Base-by-base conservation (phyloP, 2,797 vertebrate genomes). In the Myotis planiceps region DNA sequence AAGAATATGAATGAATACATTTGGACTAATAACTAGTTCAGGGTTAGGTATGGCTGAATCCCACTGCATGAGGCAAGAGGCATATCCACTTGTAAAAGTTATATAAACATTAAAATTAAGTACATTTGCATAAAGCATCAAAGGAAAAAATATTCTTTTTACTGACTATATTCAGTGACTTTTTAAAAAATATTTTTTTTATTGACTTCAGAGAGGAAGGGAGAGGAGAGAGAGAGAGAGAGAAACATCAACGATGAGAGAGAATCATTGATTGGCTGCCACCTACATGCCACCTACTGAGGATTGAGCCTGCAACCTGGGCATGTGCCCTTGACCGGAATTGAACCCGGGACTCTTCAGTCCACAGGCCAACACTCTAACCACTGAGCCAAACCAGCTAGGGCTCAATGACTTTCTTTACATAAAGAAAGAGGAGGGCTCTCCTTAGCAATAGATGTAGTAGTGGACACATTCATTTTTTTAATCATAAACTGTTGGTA, bases 1-100 rank as follows among this genome's bases (percentile, higher is more conserved):
- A 84, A 92, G 76, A 93, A 34, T 94, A 23, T 81, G 45, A 76
- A 74, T 90, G 79, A 79, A 74, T 82, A 55, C 88, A 79, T 72
- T 96, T 53, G 18, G 27, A 21, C 55, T 72, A 39, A 53, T 79
- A 75, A 84, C n/a, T 86, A 25, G 9, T 49, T 34, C 45, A 94
- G 39, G 34, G 10, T 18, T 63, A 7, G 79, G 37, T 81, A n/a
- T 90, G 68, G 18, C 71, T 74, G 27, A 60, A 85, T n/a, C 63
- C 68, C 39, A 87, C 72, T 76, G 23, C 27, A 23, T 72, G 68
- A 90, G 14, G 63, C 53, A 90, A 86, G 55, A 92, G 84, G 45
- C 29, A 65, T 85, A 78, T 74, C 29, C 1, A 25, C 42, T 63
- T 83, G 29, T 79, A 58, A 93, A 80, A 87, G 42, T 76, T 88